Conservation (phyloP, 2,797 vertebrate species). For the Alauda arvensis region DNA sequence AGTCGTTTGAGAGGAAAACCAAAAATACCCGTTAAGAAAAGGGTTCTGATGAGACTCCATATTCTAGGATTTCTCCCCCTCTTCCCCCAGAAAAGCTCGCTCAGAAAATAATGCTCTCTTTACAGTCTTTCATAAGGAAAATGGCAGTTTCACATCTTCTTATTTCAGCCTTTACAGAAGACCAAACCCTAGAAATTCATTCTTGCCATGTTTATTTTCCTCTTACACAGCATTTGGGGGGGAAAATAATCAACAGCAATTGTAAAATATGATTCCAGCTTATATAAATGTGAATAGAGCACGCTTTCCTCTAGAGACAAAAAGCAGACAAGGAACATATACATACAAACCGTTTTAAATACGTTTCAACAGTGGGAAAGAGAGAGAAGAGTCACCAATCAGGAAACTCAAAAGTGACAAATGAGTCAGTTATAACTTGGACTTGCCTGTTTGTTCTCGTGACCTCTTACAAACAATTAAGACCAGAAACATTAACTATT, state of each 20-base stretch:
- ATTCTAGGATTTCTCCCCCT: conserved; percentile 57
- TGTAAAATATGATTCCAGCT: conserved; percentile 64
- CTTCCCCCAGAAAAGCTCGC: conserved; percentile 59
- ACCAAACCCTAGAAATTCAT: conserved; percentile 50
- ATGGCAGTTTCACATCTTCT: conserved; percentile 44
- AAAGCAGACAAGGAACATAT: conserved; percentile 54
- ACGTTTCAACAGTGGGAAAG: conserved; percentile 53
- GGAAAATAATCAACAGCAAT: conserved; percentile 39
- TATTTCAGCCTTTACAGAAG: conserved; percentile 60
- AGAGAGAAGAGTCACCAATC: conserved; percentile 54
- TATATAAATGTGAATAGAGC: conserved; percentile 67
- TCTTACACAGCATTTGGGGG: conserved; percentile 21
- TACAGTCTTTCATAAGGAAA: conserved; percentile 58
- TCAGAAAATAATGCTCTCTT: conserved; percentile 60
- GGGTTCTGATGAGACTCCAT: conserved; percentile 66
- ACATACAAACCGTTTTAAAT: conserved; percentile 63
- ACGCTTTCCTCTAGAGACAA: conserved; percentile 53
- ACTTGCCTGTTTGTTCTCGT: conserved; percentile 40
- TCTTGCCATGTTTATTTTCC: conserved; percentile 51
- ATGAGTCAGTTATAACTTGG: conserved; percentile 11
- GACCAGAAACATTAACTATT: conserved; percentile 7
- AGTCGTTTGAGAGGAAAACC: conserved; percentile 67
- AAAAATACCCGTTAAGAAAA: conserved; percentile 75
- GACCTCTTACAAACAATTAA: conserved; percentile 23
- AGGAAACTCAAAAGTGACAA: conserved; percentile 51